Evolutionary conservation across 2,888 invertebrate species (phyloP).

Genomic region (Catonia carolina): DNA sequence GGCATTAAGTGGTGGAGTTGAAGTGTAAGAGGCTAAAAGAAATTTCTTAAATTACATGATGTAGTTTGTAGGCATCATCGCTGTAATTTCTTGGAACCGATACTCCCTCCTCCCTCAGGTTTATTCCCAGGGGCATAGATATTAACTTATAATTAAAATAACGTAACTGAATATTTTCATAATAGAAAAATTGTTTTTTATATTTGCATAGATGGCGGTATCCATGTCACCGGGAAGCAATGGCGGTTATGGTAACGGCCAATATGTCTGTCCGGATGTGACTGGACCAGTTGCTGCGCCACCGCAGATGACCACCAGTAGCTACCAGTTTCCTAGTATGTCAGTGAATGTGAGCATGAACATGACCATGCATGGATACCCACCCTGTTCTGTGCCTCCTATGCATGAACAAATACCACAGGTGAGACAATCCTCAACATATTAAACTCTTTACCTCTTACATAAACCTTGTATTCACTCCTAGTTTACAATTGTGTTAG

Average conservation of each 20-base stretch:
- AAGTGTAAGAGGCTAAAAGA: too few species aligned
- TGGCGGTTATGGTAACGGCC: slow-evolving; percentile 16
- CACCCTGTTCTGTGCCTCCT: slow-evolving; percentile 31
- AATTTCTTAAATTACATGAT: too few species aligned
- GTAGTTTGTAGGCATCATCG: too few species aligned
- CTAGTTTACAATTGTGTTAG: too few species aligned
- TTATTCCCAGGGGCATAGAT: too few species aligned
- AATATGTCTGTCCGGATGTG: not conserved
- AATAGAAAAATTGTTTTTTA: too few species aligned
- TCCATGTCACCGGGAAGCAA: slow-evolving; percentile 31
- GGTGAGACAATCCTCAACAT: not conserved
- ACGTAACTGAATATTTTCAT: too few species aligned
- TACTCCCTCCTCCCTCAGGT: too few species aligned
- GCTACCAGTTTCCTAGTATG: slow-evolving; percentile 75
- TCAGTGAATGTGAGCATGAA: slow-evolving; percentile 96
- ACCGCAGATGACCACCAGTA: slow-evolving; percentile 3
- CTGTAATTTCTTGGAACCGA: too few species aligned
- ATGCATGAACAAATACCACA: slow-evolving; percentile 9
- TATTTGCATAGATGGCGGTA: slow-evolving; percentile 45
- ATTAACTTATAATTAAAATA: too few species aligned
- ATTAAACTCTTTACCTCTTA: not conserved
- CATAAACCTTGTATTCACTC: too few species aligned
- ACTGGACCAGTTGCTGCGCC: slow-evolving; percentile 2
- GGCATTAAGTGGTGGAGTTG: too few species aligned
- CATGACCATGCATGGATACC: slow-evolving; percentile 82